These are phyloP conservation scores for Dusona sp. DNA, from an alignment of 2,888 invertebrate genomes.

Conservation along the genomic window DNA sequence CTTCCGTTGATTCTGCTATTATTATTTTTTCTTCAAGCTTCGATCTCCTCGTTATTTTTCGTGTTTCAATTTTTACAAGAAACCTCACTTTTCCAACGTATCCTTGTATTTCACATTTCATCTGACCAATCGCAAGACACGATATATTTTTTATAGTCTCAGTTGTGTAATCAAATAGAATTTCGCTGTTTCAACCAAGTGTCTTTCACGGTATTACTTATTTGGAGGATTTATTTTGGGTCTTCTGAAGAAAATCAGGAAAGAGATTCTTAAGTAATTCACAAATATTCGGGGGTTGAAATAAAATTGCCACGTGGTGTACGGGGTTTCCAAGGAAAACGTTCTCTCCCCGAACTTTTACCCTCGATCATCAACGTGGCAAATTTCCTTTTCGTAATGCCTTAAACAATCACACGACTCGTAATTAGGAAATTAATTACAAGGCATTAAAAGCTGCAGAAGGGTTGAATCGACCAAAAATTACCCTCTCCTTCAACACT, in stretches of 20 bases:
- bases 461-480: background rate
- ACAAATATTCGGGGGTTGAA: background rate
- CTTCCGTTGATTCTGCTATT: constrained; percentile 60
- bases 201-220: background rate
- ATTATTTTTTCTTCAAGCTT: constrained; percentile 66
- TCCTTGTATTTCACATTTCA: constrained; percentile 78
- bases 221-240: background rate
- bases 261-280: background rate
- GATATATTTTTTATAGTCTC: background rate
- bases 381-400: background rate
- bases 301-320: background rate
- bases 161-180: background rate
- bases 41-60: constrained; percentile 53
- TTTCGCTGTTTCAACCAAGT: background rate
- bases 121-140: constrained; percentile 70
- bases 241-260: background rate
- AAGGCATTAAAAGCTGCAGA: background rate
- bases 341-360: background rate
- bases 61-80: constrained; percentile 35
- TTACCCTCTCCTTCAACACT: background rate
- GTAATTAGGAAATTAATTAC: background rate
- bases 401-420: background rate
- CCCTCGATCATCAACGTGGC: background rate
- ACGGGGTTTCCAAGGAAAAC: background rate
- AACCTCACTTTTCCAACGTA: constrained; percentile 57